Base-by-base conservation (phyloP, 2,113 vertebrate genomes). In the Sinocyclocheilus maitianheensis region DNA sequence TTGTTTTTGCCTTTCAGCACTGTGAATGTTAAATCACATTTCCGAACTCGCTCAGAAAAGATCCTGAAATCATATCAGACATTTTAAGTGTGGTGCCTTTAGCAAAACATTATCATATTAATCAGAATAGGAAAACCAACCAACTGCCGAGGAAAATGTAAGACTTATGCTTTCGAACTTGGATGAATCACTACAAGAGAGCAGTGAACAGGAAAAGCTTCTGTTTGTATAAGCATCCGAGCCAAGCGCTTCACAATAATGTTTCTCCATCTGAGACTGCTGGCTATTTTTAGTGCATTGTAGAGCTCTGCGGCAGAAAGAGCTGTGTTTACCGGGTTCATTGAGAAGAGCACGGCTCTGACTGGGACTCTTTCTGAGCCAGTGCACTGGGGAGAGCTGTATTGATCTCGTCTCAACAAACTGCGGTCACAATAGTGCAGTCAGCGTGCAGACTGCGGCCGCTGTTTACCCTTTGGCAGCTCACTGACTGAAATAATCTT, bases 401-500 rank as follows among this genome's bases (percentile, higher is more conserved):
- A 85, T 89, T 85, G 84, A 87, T 87, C 24, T 79, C 34, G 5
- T 72, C 69, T 34, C 34, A 69, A 43, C 65, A 24, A 51, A 75
- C 58, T 30, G 77, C 16, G 40, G 69, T 71, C 26, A 43, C 84
- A 67, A 84, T 81, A 24, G 76, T 24, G 30, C 76, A 76, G 81
- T 85, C 80, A 43, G 72, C 26, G 24, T 77, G 40, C 43, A 34
- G 63, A 71, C 74, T 53, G 72, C 4, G 10, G 65, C 34, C 48
- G 13, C 77, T 37, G 75, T 79, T 83, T 84, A 86, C 79, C 22
- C 37, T 71, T 30, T 58, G 71, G 76, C 55, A 65, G 48, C 77
- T 82, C 76, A 13, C n/a, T 40, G 77, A 30, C 53, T 26, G 34
- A 53, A 86, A 67, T 89, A 81, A 74, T 86, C 81, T 84, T 71